A percentile compares a stretch with the other conserved stretches of the same genome.
These are phyloP conservation scores for Belonocnema kinseyi DNA, from an alignment of 1,140 invertebrate genomes.

Conservation along the genomic window DNA sequence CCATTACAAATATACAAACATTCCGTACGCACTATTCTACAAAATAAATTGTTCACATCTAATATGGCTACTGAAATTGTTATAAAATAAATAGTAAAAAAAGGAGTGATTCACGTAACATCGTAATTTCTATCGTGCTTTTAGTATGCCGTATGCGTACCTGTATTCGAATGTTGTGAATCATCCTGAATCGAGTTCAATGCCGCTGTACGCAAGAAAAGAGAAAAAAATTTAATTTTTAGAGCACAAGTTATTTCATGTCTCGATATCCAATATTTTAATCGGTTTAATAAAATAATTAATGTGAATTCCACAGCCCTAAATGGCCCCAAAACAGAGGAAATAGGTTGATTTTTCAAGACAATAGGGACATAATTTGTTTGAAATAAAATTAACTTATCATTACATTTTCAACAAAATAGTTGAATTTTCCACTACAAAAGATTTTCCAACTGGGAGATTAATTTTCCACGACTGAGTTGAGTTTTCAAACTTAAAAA, in stretches of 20 bases:
- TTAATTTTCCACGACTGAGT: too few species aligned
- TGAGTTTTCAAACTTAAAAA: too few species aligned
- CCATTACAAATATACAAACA: background rate
- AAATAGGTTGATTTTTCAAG: too few species aligned
- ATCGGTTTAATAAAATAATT: too few species aligned
- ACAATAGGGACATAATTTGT: too few species aligned
- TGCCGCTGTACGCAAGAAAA: constrained; percentile 10
- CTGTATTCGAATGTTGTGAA: constrained; percentile 30
- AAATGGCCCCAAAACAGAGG: too few species aligned
- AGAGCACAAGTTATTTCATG: background rate
- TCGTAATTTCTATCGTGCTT: constrained; percentile 11
- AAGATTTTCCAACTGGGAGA: too few species aligned
- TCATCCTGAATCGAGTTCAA: constrained; percentile 31
- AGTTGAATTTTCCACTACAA: too few species aligned
- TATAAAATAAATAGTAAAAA: background rate
- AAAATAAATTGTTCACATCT: background rate
- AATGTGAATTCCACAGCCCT: too few species aligned
- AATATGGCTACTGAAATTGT: background rate
- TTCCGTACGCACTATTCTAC: background rate
- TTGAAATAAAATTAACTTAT: too few species aligned
- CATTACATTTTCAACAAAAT: too few species aligned
- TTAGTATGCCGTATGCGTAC: constrained; percentile 5
- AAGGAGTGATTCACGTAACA: constrained; percentile 20
- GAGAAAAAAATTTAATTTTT: background rate
- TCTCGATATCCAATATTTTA: too few species aligned